phyloP scores from a whole-genome alignment of 2,797 vertebrate species.

The Scomberomorus guttatus region DNA sequence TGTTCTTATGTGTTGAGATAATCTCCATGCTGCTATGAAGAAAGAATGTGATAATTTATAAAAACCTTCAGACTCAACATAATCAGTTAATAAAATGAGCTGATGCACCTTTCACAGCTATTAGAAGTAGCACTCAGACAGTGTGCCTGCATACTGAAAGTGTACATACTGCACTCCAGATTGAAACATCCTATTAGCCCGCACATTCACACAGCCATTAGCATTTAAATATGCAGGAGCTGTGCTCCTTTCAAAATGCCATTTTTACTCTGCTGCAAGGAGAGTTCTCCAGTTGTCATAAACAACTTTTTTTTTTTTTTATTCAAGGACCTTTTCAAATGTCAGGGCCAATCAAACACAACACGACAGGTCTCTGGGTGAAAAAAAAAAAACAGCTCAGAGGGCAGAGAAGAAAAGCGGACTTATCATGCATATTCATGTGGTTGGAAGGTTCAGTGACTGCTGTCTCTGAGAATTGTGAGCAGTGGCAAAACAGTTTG shows the following conservation, averaged over 20 bases:
- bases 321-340: conserved; percentile 87
- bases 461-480: conserved; percentile 66
- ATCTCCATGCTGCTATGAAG: conserved; percentile 55
- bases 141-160: conserved; percentile 62
- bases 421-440: conserved; percentile 81
- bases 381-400: conserved; percentile 70
- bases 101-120: conserved; percentile 61
- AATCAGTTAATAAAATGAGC: conserved; percentile 72
- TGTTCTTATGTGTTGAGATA: conserved; percentile 44
- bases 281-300: conserved; percentile 83
- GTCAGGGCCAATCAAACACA: conserved; percentile 85
- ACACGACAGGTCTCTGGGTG: conserved; percentile 79
- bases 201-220: conserved; percentile 80
- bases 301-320: conserved; percentile 76
- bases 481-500: conserved; percentile 70
- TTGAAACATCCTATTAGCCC: conserved; percentile 79
- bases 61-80: conserved; percentile 48
- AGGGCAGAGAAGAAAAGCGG: conserved; percentile 78
- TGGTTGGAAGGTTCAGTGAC: conserved; percentile 69
- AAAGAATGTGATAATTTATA: conserved; percentile 46
- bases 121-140: conserved; percentile 71
- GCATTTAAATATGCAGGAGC: conserved; percentile 85
- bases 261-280: conserved; percentile 79
- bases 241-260: conserved; percentile 81
- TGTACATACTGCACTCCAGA: conserved; percentile 69